Evolutionary conservation across 1,140 invertebrate species (phyloP), one percentile per base, ranked within the genome.

Genomic region (Drosophila willistoni): DNA sequence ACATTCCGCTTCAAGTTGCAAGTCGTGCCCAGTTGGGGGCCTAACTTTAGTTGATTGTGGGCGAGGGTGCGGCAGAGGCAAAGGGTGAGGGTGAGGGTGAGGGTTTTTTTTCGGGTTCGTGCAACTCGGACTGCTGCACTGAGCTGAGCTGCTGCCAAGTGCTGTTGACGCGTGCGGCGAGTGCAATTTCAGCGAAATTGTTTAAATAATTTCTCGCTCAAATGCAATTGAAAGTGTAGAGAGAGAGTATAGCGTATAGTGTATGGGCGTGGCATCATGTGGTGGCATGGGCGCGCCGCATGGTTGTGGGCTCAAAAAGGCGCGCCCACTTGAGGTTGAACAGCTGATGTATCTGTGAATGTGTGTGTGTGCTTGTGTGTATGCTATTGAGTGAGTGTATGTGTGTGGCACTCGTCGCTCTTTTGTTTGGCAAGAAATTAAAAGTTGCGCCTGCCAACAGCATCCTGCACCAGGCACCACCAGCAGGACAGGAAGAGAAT

Each of bases 181-280:
- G 85, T 75, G 84, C 77, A 87, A 89, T 87, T 87, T 84, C 80
- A 79, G 44, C 69, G 71, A 89, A 89, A 89, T 90, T 89, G 84
- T 89, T 89, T 89, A 89, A 89, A 89, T 89, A 89, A 89, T 89
- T 89, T 89, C 71, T 77, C 84, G 80, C 84, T 89, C 86, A 83
- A 89, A 89, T 89, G 84, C 84, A 89, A 89, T 89, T 89, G 77
- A 80, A 78, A 84, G 80, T 80, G 77, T 56, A 13, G 25, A 22
- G 17, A 22, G 17, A 54, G 17, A 54, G 44, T 36, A 56, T 17
- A 51, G n/a, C 10, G 34, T 36, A 42, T 17, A 51, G n/a, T 19
- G 34, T 36, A 42, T 19, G 25, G 54, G 22, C 63, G 44, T 25
- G 33, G 36, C 19, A 39, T 39, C 5, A 17, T 0, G 3, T 6